Conservation (phyloP, 2,888 invertebrate genomes). For the Neoaliturus tenellus region DNA sequence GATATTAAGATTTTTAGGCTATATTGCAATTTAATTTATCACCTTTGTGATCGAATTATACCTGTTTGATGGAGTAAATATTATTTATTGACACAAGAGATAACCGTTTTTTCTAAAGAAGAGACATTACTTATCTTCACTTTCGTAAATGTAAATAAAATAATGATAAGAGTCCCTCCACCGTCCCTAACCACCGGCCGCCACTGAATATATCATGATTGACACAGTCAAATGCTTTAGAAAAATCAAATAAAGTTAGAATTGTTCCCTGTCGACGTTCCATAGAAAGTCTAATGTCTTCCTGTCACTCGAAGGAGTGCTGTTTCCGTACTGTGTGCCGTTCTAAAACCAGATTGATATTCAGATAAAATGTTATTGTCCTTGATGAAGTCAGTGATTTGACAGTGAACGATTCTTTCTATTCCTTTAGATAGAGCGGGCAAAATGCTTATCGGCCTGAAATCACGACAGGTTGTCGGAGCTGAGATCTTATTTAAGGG, state of each 20-base stretch:
- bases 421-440: slow-evolving; percentile 37
- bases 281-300: neutral
- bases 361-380: neutral
- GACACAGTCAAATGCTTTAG: neutral
- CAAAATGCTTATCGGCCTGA: slow-evolving; percentile 49
- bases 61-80: too few relatives aligned
- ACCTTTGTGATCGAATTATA: too few relatives aligned
- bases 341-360: slow-evolving; percentile 33
- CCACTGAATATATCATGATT: too few relatives aligned
- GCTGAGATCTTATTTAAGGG: slow-evolving; percentile 28
- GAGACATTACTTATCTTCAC: too few relatives aligned
- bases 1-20: too few relatives aligned
- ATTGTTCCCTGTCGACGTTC: neutral
- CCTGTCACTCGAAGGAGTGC: slow-evolving; percentile 19
- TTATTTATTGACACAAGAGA: too few relatives aligned
- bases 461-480: slow-evolving; percentile 1
- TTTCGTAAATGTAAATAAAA: too few relatives aligned
- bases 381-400: slow-evolving; percentile 24
- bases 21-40: too few relatives aligned
- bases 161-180: too few relatives aligned
- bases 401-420: slow-evolving; percentile 39
- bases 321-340: slow-evolving; percentile 20
- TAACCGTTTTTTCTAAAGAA: too few relatives aligned
- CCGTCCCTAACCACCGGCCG: too few relatives aligned
- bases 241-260: neutral